Base-by-base conservation (phyloP, 2,888 invertebrate species). In the Lasioglossum pauxillum region DNA sequence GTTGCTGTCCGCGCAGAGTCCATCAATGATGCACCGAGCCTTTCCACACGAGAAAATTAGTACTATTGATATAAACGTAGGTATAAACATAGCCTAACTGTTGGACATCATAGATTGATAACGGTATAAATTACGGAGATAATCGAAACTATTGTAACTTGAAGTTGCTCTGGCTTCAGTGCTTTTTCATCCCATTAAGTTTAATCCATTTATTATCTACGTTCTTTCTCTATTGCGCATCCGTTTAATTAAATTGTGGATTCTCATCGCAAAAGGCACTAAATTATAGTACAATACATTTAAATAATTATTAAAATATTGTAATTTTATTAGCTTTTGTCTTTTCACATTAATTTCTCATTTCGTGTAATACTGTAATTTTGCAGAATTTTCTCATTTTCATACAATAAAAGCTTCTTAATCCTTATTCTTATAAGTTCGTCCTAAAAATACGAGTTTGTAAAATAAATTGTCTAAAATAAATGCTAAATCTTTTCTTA, bases 71-170 rank as follows among this genome's bases (percentile, higher is more conserved):
- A 93, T 85, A 81, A 91, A 82, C 80, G 83, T 87, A 82, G 90
- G 84, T 89, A 89, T 88, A 89, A 92, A 91, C 93, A 94, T 94
- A 92, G 92, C 91, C 90, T 88, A 83, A 72, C 82, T 41, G 64
- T 91, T 89, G 86, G 86, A 82, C 92, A 92, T 93, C 84, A 87
- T 92, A 82, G 82, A 80, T 75, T n/a, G 46, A 53, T 79, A 67
- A 57, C 49, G 27, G 53, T 74, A 53, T 60, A 69, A 84, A 49
- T 71, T 85, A 38, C 49, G 31, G 57, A 82, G 80, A 69, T 73
- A 89, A 86, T 75, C 86, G 75, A 85, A 64, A 53, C 77, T 74
- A 53, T 14, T 79, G 44, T 64, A 41, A 57, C 83, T 77, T 84
- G 89, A 90, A 86, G 78, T 87, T 81, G 53, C 23, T 60, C 57